A percentile compares a stretch with the other conserved stretches of the same genome.
Conservation (phyloP, 1,140 invertebrate genomes). For the Atta cephalotes region DNA sequence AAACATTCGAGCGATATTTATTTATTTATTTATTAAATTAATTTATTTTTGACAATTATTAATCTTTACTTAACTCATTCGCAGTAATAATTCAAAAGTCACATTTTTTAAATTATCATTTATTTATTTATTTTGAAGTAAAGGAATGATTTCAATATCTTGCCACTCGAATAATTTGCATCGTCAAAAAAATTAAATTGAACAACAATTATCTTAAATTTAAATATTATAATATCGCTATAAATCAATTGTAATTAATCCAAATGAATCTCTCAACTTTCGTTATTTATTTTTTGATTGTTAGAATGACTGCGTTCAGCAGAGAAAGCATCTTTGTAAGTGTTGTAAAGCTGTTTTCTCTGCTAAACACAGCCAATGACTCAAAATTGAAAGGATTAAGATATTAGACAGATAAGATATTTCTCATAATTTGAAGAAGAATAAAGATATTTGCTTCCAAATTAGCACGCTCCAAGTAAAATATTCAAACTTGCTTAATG, state of each 20-base stretch:
- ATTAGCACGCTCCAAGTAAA: constrained; percentile 12
- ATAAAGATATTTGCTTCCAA: constrained; percentile 11
- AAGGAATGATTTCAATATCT: background rate
- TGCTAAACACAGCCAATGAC: background rate
- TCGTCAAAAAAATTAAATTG: background rate
- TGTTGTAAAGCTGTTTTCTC: no score
- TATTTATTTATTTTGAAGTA: no score
- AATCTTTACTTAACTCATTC: no score
- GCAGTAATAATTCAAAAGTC: no score
- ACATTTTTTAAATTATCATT: no score
- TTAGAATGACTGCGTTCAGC: background rate
- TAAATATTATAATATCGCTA: background rate
- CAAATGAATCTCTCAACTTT: background rate
- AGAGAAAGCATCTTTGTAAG: no score
- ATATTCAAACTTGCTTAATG: constrained; percentile 4
- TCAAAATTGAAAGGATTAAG: background rate
- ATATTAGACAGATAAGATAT: background rate
- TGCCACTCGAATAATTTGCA: background rate
- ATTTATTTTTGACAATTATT: no score
- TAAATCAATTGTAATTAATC: background rate
- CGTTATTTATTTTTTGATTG: background rate
- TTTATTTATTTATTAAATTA: no score
- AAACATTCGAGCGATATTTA: no score
- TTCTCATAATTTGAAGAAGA: background rate
- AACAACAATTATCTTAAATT: background rate